Evolutionary conservation across 2,113 vertebrate genomes (phyloP).

Genomic region (Eidolon helvum): DNA sequence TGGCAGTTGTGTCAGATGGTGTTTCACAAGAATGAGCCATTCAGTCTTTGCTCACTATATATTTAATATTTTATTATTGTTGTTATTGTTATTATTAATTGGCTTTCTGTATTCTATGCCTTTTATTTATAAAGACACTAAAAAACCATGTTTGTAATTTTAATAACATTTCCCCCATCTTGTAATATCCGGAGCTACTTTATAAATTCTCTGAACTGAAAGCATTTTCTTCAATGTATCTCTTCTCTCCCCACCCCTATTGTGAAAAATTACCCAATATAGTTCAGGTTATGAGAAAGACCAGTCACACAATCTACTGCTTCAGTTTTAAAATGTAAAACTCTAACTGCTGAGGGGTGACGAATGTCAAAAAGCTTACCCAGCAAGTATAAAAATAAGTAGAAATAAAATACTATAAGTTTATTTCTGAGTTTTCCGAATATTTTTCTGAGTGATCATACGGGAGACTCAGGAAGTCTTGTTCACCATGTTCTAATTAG

Average conservation of each 20-base stretch:
- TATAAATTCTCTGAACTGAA: slow-evolving; percentile 76
- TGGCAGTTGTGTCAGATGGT: slow-evolving; percentile 58
- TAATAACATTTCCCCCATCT: slow-evolving; percentile 81
- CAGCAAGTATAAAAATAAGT: slow-evolving; percentile 2
- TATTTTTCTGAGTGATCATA: slow-evolving; percentile 28
- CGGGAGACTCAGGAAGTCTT: slow-evolving; percentile 54
- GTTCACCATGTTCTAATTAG: slow-evolving; percentile 56
- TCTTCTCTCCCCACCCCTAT: slow-evolving; percentile 22
- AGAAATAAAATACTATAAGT: slow-evolving; percentile 35
- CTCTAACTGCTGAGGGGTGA: not conserved
- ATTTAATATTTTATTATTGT: slow-evolving; percentile 86
- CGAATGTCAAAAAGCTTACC: slow-evolving; percentile 9
- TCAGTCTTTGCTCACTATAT: slow-evolving; percentile 83
- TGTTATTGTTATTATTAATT: slow-evolving; percentile 78
- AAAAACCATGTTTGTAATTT: slow-evolving; percentile 75
- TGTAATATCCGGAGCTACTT: slow-evolving; percentile 82
- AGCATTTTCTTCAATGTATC: slow-evolving; percentile 69
- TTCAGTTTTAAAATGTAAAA: slow-evolving; percentile 62
- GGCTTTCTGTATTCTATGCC: slow-evolving; percentile 84
- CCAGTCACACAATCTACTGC: slow-evolving; percentile 68
- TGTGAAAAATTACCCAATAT: slow-evolving; percentile 46
- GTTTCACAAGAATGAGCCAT: slow-evolving; percentile 84
- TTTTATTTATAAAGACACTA: slow-evolving; percentile 87
- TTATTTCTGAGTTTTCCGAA: slow-evolving; percentile 57
- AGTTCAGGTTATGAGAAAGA: slow-evolving; percentile 69